Evolutionary conservation across 1,140 invertebrate genomes (phyloP).

Genomic region (Drosophila pseudoananassae): DNA sequence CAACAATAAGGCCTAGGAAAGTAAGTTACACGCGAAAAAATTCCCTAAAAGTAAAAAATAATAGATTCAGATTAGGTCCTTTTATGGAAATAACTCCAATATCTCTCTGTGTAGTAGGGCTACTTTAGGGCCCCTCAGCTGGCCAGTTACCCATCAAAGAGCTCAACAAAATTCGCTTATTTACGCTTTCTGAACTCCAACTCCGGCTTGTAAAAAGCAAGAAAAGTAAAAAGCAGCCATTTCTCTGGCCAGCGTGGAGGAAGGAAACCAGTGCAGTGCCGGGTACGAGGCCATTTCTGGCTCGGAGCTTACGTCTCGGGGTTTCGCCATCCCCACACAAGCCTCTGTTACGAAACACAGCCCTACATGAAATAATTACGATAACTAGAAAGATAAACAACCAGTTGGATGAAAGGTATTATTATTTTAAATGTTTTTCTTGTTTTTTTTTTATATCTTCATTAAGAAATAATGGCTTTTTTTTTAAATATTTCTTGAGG

Average conservation of each 20-base stretch:
- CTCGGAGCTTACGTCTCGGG: conserved; percentile 19
- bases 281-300: conserved; percentile 16
- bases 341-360: conserved; percentile 23
- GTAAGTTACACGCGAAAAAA: conserved; percentile 17
- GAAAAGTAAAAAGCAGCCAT: conserved; percentile 22
- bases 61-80: too few relatives aligned
- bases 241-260: conserved; percentile 20
- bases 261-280: conserved; percentile 24
- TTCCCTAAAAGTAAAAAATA: too few relatives aligned
- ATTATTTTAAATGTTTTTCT: not conserved
- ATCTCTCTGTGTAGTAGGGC: not conserved
- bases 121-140: conserved; percentile 4
- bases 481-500: too few relatives aligned
- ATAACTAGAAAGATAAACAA: conserved; percentile 45
- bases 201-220: conserved; percentile 25
- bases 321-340: conserved; percentile 27
- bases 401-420: conserved; percentile 21
- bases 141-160: not conserved
- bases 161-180: conserved; percentile 62
- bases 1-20: conserved; percentile 48
- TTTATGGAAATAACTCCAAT: not conserved
- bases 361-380: conserved; percentile 36
- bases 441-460: not conserved
- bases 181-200: conserved; percentile 72
- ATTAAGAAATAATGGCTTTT: not conserved